Evolutionary conservation across 2,113 vertebrate species (phyloP).

Genomic region (Monopterus albus): DNA sequence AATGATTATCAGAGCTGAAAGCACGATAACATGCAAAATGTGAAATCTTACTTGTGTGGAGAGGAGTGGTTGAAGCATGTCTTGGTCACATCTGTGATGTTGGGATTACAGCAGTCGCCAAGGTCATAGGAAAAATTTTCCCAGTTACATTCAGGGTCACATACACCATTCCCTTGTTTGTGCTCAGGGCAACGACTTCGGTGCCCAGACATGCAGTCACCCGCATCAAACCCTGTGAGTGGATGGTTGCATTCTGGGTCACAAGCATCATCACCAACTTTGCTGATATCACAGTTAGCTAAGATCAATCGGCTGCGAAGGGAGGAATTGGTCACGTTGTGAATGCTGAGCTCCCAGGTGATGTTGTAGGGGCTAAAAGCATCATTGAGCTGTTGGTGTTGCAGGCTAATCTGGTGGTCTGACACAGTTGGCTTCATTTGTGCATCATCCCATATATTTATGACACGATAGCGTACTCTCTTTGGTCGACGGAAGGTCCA

Average conservation of each 20-base stretch:
- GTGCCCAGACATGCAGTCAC: conserved; percentile 87
- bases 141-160: conserved; percentile 95
- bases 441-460: conserved; percentile 90
- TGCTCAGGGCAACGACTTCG: conserved; percentile 81
- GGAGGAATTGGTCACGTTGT: conserved; percentile 91
- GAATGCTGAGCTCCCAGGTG: conserved; percentile 94
- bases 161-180: conserved; percentile 91
- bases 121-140: conserved; percentile 92
- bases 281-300: conserved; percentile 96
- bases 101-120: conserved; percentile 96
- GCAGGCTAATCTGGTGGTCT: conserved; percentile 92
- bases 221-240: conserved; percentile 91
- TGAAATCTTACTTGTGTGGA: conserved; percentile 89
- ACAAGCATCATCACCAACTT: conserved; percentile 91
- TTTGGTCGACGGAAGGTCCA: conserved; percentile 89
- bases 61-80: conserved; percentile 96
- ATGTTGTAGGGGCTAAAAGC: conserved; percentile 95
- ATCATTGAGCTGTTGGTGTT: conserved; percentile 92
- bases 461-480: conserved; percentile 91
- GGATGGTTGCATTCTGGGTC: conserved; percentile 97
- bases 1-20: conserved; percentile 16
- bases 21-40: conserved; percentile 9
- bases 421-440: conserved; percentile 89
- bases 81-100: conserved; percentile 96
- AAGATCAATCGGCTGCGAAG: conserved; percentile 91